Conservation (phyloP, 1,140 invertebrate genomes). For the Caerostris darwini region DNA sequence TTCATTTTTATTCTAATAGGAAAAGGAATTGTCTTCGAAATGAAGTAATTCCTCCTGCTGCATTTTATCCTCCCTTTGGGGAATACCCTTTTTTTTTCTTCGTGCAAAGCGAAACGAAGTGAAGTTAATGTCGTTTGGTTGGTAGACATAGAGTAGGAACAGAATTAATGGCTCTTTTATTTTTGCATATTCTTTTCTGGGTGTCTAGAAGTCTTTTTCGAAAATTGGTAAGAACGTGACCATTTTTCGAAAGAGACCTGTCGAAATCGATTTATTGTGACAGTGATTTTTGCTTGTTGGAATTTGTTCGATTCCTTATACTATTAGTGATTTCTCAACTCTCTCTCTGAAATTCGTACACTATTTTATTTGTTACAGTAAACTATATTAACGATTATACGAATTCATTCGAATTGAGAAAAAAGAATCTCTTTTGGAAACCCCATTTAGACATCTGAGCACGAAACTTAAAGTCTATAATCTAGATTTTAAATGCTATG, state of each 20-base stretch:
- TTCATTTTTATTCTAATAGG: conserved; percentile 3
- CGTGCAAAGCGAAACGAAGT: conserved; percentile 36
- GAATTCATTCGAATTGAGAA: too few species aligned
- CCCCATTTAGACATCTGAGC: too few species aligned
- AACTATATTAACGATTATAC: too few species aligned
- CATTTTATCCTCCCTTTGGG: neutral
- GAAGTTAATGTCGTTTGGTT: conserved; percentile 23
- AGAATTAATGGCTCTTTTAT: neutral
- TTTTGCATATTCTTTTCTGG: neutral
- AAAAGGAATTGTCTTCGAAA: conserved; percentile 46
- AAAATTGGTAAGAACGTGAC: neutral
- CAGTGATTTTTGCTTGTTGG: neutral
- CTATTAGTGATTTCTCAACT: too few species aligned
- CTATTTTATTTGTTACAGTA: too few species aligned
- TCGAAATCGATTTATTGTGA: neutral
- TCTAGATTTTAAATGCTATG: too few species aligned
- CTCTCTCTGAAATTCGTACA: too few species aligned
- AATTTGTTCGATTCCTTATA: too few species aligned
- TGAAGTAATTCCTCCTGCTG: conserved; percentile 22
- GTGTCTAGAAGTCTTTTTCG: neutral
- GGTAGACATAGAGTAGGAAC: conserved; percentile 7
- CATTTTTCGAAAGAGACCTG: neutral
- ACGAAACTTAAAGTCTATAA: too few species aligned
- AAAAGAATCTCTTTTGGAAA: too few species aligned
- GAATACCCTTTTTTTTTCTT: neutral